Conservation (phyloP, 2,797 vertebrate genomes). For the Sciurus vulgaris region DNA sequence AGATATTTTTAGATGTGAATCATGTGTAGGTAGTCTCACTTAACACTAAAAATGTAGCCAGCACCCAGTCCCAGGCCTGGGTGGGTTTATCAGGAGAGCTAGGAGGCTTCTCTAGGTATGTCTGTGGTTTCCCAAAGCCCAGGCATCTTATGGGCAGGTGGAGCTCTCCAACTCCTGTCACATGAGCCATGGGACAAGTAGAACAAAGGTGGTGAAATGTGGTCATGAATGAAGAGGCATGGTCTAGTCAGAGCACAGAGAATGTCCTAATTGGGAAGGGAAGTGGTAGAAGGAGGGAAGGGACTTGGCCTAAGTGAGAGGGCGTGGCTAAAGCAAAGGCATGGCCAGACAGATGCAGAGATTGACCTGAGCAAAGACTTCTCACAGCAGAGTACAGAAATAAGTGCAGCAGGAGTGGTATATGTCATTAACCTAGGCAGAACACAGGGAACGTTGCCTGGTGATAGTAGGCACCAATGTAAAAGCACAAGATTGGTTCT, state of each 20-base stretch:
- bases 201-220: background rate
- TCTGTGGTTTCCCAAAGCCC: background rate
- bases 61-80: background rate
- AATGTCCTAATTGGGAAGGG: background rate
- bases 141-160: background rate
- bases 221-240: background rate
- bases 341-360: background rate
- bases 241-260: background rate
- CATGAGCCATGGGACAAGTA: background rate
- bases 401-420: background rate
- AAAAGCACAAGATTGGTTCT: background rate
- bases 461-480: background rate
- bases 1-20: background rate
- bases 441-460: no score
- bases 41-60: background rate
- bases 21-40: background rate
- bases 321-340: background rate
- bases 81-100: background rate
- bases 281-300: background rate
- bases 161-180: background rate
- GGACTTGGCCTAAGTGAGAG: background rate
- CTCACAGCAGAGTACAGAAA: background rate
- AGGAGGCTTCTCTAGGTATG: background rate
- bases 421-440: background rate
- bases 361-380: background rate